These are phyloP conservation scores for Osedax frankpressi DNA, from an alignment of 2,888 invertebrate genomes.

Conservation along the genomic window DNA sequence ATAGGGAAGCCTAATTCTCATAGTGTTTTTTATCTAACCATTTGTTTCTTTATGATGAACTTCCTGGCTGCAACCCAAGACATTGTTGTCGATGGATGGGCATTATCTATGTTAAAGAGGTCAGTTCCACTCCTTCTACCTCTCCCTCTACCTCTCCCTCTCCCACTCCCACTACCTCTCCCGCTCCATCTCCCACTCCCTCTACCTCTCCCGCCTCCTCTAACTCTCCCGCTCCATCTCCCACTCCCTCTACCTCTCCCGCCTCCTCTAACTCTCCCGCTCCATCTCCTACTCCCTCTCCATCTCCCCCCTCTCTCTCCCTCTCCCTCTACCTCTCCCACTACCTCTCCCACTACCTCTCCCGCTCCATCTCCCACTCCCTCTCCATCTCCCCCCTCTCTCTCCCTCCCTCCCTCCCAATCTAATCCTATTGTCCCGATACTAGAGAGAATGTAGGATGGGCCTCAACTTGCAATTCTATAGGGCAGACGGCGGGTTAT, in stretches of 20 bases:
- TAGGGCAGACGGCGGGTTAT: conserved; percentile 94
- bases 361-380: conserved; percentile 18
- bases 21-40: conserved; percentile 54
- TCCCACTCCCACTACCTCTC: background rate
- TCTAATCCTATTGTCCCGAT: conserved; percentile 48
- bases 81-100: conserved; percentile 99
- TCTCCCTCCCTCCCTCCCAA: background rate
- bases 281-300: conserved; percentile 32
- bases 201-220: background rate
- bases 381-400: background rate
- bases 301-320: conserved; percentile 17
- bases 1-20: conserved; percentile 19
- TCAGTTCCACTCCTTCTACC: conserved; percentile 40
- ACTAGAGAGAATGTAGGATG: conserved; percentile 72
- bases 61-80: conserved; percentile 97
- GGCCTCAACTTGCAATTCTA: conserved; percentile 95
- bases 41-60: conserved; percentile 76
- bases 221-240: background rate
- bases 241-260: background rate
- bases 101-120: conserved; percentile 90
- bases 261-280: background rate
- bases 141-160: background rate
- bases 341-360: conserved; percentile 31
- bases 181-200: conserved; percentile 33
- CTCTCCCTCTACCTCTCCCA: background rate